Base-by-base conservation (phyloP, 2,888 invertebrate species). In the Pseudococcus jackbeardsleyi region DNA sequence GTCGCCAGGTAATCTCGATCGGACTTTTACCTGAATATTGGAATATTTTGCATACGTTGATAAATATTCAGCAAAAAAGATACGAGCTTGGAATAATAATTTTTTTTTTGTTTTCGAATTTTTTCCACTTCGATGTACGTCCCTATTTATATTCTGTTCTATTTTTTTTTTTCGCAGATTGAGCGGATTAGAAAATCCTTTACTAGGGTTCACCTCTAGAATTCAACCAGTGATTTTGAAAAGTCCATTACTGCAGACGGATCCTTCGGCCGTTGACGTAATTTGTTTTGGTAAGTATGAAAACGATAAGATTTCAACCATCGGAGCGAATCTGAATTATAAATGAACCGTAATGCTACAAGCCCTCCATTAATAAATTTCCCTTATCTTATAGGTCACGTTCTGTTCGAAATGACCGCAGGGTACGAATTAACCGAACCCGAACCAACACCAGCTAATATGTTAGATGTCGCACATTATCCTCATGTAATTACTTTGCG, bases 331-430 rank as follows among this genome's bases (percentile, higher is more conserved):
- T 68, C 22, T 68, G 26, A 33, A 11, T 33, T 39, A 26, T 33
- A 72, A 72, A 72, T 15, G 72, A 72, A 72, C 72, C 33, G 33
- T 7, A 72, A 26, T 12, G n/a, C 12, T 72, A 72, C 72, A 39
- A 72, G 72, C 33, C 33, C 26, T 3, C 17, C 15, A 72, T 17
- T 72, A 39, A 72, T 33, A 8, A 64, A 33, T 72, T 72, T 17
- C 15, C 33, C 33, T 33, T 72, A 82, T 82, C 46, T 46, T 17
- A 11, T 90, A 94, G 94, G 94, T 48, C 96, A 96, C 91, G 94
- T 98, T 91, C 93, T 98, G 89, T 97, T 96, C 91, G 98, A 98
- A 92, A 98, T 98, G 97, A 95, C 96, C 90, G 95, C 96, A 22
- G 98, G 96, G 64, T 94, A 95, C 90, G 96, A 97, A 91, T 92